Conservation (phyloP, 2,888 invertebrate genomes). For the Epistrophella euchroma region DNA sequence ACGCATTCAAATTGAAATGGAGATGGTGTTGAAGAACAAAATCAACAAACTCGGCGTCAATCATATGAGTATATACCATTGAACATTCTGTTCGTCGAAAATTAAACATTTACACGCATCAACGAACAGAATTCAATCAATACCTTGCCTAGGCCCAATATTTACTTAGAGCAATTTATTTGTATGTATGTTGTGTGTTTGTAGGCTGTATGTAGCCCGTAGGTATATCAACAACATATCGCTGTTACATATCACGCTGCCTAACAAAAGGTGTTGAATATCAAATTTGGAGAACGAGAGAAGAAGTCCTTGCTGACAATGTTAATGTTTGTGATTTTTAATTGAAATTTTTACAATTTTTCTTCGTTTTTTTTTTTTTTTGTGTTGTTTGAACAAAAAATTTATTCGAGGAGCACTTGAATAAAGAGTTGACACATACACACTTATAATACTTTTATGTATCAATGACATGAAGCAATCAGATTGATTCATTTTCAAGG, state of each 20-base stretch:
- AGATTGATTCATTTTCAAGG: constrained; percentile 3
- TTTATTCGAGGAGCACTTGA: background rate
- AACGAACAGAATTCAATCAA: constrained; percentile 69
- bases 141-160: constrained; percentile 55
- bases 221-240: constrained; percentile 24
- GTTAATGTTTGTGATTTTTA: constrained; percentile 54
- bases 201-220: background rate
- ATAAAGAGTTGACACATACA: background rate
- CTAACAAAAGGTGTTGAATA: constrained; percentile 53
- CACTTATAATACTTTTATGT: background rate
- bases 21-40: constrained; percentile 68
- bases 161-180: constrained; percentile 56
- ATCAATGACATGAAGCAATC: background rate
- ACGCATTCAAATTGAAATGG: constrained; percentile 65
- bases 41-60: constrained; percentile 68
- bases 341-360: constrained; percentile 29
- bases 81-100: constrained; percentile 49
- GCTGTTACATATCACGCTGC: background rate
- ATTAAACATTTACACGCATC: constrained; percentile 67
- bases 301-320: constrained; percentile 48
- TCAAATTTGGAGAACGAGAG: constrained; percentile 43
- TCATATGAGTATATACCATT: constrained; percentile 37
- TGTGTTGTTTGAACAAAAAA: background rate
- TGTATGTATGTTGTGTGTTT: background rate
- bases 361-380: background rate